Base-by-base conservation (phyloP, 1,140 invertebrate genomes). In the Colletes latitarsis region DNA sequence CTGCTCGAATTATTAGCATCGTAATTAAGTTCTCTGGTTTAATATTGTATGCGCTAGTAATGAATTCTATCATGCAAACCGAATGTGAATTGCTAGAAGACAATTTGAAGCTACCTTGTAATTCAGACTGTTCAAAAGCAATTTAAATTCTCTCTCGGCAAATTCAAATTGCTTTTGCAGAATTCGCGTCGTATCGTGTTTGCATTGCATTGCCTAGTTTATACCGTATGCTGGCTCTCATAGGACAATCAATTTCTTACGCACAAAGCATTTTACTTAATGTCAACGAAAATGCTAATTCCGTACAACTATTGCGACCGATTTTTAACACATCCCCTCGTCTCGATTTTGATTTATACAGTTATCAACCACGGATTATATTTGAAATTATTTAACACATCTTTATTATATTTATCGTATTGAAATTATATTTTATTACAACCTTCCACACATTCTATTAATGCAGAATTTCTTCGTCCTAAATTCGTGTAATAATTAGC, bases 161-260 rank as follows among this genome's bases (percentile, higher is more conserved):
- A 86, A 85, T 86, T 86, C 76, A 68, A 77, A 86, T 83, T 86
- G 81, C 84, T 83, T 86, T 86, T 83, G 81, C 63, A 74, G 63
- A 82, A 83, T 86, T 77, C 75, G 62, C 75, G 72, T 64, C 78
- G 74, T 81, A 77, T 77, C 64, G 71, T 85, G 66, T 84, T 81
- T 74, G 43, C 68, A 63, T 78, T 82, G 30, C 39, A 63, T 58
- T 52, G 21, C 52, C 12, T 41, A 71, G 53, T 68, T 79, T 77
- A 67, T 82, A 60, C 41, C 58, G 12, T 6, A 57, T 39, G n/a
- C 30, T 46, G 72, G 43, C 30, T 46, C 68, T 52, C 62, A 69
- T 68, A 21, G 14, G 39, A 19, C 52, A 85, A 78, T 77, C 52
- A 57, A 67, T 82, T 85, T 82, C 62, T 46, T 49, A 67, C 66